Evolutionary conservation across 2,113 vertebrate genomes (phyloP), one percentile per base, ranked within the genome.

Genomic region (Brachirus orientalis): DNA sequence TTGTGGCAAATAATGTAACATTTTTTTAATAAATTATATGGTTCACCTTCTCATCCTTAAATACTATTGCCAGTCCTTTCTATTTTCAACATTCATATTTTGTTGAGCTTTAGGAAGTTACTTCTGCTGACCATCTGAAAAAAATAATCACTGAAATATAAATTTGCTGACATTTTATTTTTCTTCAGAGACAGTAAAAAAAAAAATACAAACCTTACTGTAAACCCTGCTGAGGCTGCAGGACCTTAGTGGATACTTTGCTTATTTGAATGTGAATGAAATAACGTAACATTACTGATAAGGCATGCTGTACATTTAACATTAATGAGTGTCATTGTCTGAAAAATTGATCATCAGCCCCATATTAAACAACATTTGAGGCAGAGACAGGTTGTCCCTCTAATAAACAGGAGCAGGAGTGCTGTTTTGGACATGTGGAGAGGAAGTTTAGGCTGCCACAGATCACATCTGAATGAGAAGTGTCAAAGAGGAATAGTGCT

Each of bases 41-140:
- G 16, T 56, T 59, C 60, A 74, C 40, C 43, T 63, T 67, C 18
- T 64, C 35, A 33, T 40, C n/a, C 54, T 60, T 36, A 18, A 60
- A 67, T 69, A 71, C 61, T 50, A 66, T 59, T 55, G 14, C 46
- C 22, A 16, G 10, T 59, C 17, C 7, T 22, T 68, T 53, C 36
- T 48, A 36, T 59, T 60, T n/a, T 35, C n/a, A 28, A 58, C 66
- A 28, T 68, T 28, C 62, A 53, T 69, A 16, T 67, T 63, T 74
- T 63, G 28, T 65, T 53, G 33, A 43, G 44, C 52, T 57, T 7
- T 13, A 18, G 50, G 57, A 72, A 79, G 55, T 55, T 52, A 38
- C 45, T 61, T 82, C 68, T 80, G 69, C 75, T 82, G 73, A 80
- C 43, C 44, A 43, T 62, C 43, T 41, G n/a, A 28, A 53, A 56